Evolutionary conservation across 2,113 vertebrate genomes (phyloP).

Genomic region (Apodemus speciosus): DNA sequence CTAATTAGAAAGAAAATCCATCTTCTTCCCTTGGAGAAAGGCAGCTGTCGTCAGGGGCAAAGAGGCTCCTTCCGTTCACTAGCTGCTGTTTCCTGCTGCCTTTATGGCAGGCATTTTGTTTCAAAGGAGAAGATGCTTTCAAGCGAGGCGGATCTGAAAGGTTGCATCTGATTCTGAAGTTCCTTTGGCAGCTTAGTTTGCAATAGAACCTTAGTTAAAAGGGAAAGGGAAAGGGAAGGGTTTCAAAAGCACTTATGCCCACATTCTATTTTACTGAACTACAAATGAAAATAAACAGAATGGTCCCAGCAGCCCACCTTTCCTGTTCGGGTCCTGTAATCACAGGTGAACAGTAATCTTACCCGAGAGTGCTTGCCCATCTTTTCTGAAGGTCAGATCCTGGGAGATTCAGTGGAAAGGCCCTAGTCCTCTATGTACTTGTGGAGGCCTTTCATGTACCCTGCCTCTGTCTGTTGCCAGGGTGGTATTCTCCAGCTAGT

Average conservation of each 20-base stretch:
- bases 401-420: neutral
- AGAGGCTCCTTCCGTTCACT: neutral
- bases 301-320: neutral
- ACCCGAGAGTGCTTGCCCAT: neutral
- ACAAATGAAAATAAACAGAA: neutral
- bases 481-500: no score
- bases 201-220: constrained; percentile 14
- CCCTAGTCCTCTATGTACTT: neutral
- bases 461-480: neutral
- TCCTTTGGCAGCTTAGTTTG: constrained; percentile 25
- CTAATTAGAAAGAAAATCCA: neutral
- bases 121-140: constrained; percentile 32
- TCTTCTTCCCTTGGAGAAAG: neutral
- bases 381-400: neutral
- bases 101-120: neutral
- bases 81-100: neutral
- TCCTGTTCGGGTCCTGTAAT: neutral
- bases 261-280: neutral
- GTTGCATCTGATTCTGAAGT: neutral
- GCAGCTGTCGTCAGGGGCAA: neutral
- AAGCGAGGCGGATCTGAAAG: constrained; percentile 16
- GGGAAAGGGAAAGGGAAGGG: neutral
- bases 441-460: neutral
- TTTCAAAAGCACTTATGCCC: neutral
- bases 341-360: constrained; percentile 7